Base-by-base conservation (phyloP, 2,888 invertebrate species). In the Troides helena region DNA sequence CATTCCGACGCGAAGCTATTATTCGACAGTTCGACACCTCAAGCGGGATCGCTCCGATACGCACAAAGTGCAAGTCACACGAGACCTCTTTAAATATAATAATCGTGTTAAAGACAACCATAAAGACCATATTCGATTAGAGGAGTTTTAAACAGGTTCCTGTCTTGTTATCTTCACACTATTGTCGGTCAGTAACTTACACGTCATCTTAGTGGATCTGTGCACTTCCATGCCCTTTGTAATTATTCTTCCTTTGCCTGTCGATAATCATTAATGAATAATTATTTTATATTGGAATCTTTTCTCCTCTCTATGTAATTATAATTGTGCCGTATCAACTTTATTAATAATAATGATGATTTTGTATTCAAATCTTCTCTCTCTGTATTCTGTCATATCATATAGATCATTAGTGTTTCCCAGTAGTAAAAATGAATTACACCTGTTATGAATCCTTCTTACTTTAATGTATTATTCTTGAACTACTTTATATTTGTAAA, bases 21-120 rank as follows among this genome's bases (percentile, higher is more conserved):
- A 86, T 87, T 89, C 86, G 88, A 89, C 87, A 89, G 86, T 77
- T 90, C 88, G 87, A 89, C 89, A 90, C 90, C 87, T 90, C 84
- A 76, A 81, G 80, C 81, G 76, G 78, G 76, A 74, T 77, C 80
- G 81, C 80, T 80, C 74, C 77, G 77, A 79, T 77, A 78, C 75
- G 74, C 72, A 75, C 78, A 83, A 90, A 88, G 78, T 90, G 93
- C 92, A 91, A 93, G 93, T 93, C 93, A 93, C 84, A 90, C 74
- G 81, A 77, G 82, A 80, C 87, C 88, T 90, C 87, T 91, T 90
- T 90, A 90, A 92, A 90, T 90, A 89, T 92, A 91, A 92, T 91
- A 92, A 92, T 92, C 89, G 88, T 89, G 92, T 91, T 92, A 92
- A 92, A 92, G 86, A 87, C 85, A 85, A 85, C 86, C 85, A 89